A percentile compares a stretch with the other conserved stretches of the same genome.
phyloP scores from a whole-genome alignment of 2,888 invertebrate species.

The Stenodera caucasica region DNA sequence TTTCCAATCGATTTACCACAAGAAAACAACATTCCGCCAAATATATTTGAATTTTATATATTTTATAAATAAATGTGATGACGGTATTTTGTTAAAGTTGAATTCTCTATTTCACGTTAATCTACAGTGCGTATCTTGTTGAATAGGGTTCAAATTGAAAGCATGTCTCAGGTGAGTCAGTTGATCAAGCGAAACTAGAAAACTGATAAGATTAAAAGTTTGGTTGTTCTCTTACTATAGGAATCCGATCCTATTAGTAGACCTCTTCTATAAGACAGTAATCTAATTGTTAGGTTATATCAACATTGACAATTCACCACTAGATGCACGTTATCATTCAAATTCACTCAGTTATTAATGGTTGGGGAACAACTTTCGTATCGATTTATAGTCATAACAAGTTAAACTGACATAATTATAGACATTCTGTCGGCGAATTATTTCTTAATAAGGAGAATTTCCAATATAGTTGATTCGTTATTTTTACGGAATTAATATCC shows the following conservation, averaged over 20 bases:
- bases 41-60: too few relatives aligned
- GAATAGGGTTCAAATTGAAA: constrained; percentile 19
- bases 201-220: constrained; percentile 33
- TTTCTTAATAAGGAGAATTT: neutral
- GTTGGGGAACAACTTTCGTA: neutral
- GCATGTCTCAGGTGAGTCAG: constrained; percentile 29
- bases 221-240: constrained; percentile 37
- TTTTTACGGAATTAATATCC: neutral
- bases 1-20: neutral
- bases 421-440: neutral
- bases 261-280: constrained; percentile 33
- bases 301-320: constrained; percentile 19
- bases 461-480: neutral
- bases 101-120: constrained; percentile 17
- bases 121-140: constrained; percentile 17
- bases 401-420: neutral
- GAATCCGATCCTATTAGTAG: constrained; percentile 37
- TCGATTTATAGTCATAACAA: neutral
- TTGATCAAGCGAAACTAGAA: constrained; percentile 29
- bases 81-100: too few relatives aligned
- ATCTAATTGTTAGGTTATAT: constrained; percentile 34
- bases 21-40: too few relatives aligned
- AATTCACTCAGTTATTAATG: constrained; percentile 4
- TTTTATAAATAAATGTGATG: too few relatives aligned
- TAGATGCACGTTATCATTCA: constrained; percentile 18